Base-by-base conservation (phyloP, 2,797 vertebrate species). In the Lophotriccus pileatus region DNA sequence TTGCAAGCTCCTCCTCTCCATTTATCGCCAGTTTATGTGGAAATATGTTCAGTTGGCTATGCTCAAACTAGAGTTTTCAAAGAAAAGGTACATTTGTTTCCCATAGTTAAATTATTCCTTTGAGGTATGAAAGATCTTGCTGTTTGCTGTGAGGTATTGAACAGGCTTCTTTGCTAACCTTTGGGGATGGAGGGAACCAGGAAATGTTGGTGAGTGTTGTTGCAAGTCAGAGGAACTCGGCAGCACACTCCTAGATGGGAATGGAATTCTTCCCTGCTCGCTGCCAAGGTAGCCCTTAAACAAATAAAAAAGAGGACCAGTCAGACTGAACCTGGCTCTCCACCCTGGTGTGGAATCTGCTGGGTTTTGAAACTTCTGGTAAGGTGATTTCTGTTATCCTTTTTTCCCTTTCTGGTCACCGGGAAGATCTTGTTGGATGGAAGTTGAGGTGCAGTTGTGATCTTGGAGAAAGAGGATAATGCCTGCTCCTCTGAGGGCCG, bases 221-320 rank as follows among this genome's bases (percentile, higher is more conserved):
- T 56, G 44, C 50, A 79, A 81, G 47, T 76, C 74, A 79, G 53
- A 91, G 59, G 59, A 89, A 60, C 19, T 84, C 88, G 90, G 82
- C 90, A 76, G 60, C 27, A 36, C 7, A 10, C 28, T 88, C 27
- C 53, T 91, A 10, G 43, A 47, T 7, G 16, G 55, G 79, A 56
- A 88, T 73, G 63, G 50, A 93, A 55, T 94, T 89, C 76, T 92
- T 87, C 44, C 39, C 73, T 7, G 2, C 25, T 94, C 0, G 0
- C 59, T 93, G 80, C 74, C 2, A n/a, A 47, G 44, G 59, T 89
- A 89, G 50, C 66, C 66, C 46, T 94, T 91, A 91, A 88, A 88
- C 47, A 95, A 95, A 91, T 79, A 93, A 95, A 92, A 88, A 89
- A 62, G 58, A 77, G 34, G 63, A 83, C 74, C n/a, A 53, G 80